Evolutionary conservation across 2,797 vertebrate genomes (phyloP), one percentile per base, ranked within the genome.

Genomic region (Echiichthys vipera): DNA sequence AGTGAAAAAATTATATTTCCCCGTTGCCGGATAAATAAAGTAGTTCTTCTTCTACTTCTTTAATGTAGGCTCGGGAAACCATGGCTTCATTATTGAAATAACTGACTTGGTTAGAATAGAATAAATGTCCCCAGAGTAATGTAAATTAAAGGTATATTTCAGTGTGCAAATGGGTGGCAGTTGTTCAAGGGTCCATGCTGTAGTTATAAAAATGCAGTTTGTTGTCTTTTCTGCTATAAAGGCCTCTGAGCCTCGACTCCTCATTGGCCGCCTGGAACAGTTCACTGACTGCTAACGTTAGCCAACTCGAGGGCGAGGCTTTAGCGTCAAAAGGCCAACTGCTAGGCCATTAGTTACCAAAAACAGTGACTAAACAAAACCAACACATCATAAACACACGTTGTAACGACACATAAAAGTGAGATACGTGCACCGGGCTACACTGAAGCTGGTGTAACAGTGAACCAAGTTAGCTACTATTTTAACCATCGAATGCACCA

Each of bases 231-330:
- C n/a, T 18, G n/a, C 15, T 10, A 15, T 25, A 47, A 39, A 87
- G 91, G 91, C 90, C 91, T 78, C 47, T 58, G 11, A 91, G 90
- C 91, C 89, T 89, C 91, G 89, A 81, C 71, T 86, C 61, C 73
- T 90, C 78, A 79, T 91, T 85, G 87, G 89, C 46, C 75, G 84
- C 30, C 71, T 51, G 74, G 81, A 74, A 88, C 91, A 86, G 49
- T 87, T 89, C 76, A 75, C 34, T 47, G 68, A 58, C 78, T 68
- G 91, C 89, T 90, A 90, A 88, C 78, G 73, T 83, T 90, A 86
- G 90, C 89, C 73, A 89, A 92, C 90, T 91, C 91, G 85, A 94
- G 86, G 83, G 86, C 92, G 93, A 92, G 92, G 92, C 91, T 92
- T 67, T 58, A 61, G 18, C 61, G 71, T 83, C 77, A 80, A 59